Evolutionary conservation across 2,888 invertebrate species (phyloP).

Genomic region (Synergus japonicus): DNA sequence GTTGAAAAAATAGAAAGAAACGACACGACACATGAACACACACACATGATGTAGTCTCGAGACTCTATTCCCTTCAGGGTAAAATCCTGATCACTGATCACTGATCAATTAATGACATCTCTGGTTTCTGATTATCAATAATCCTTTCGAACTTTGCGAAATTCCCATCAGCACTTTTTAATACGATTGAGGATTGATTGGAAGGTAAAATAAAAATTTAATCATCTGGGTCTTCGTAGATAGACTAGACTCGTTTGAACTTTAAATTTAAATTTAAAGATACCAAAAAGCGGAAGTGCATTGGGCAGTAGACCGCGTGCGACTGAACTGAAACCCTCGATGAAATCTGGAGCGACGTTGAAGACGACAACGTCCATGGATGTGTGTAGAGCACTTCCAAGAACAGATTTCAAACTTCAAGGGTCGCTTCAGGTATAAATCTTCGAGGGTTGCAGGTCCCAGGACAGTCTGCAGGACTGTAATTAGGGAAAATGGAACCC

Average conservation of each 20-base stretch:
- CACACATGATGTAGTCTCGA: not conserved
- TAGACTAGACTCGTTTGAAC: not conserved
- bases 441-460: slow-evolving; percentile 61
- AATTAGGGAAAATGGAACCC: not conserved
- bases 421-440: slow-evolving; percentile 70
- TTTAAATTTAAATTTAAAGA: not conserved
- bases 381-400: slow-evolving; percentile 57
- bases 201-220: not conserved
- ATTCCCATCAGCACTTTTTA: not conserved
- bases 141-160: not conserved
- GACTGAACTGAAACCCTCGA: slow-evolving; percentile 57
- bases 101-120: not conserved
- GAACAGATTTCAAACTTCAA: slow-evolving; percentile 71
- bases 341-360: slow-evolving; percentile 37
- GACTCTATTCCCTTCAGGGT: not conserved
- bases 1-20: not conserved
- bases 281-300: slow-evolving; percentile 56
- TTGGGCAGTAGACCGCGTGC: slow-evolving; percentile 61
- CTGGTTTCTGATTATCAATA: not conserved
- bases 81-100: not conserved
- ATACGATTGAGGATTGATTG: not conserved
- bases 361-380: slow-evolving; percentile 41
- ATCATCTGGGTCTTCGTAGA: not conserved
- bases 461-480: slow-evolving; percentile 27
- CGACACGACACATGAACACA: not conserved